Conservation (phyloP, 2,113 vertebrate species). For the Australoheros scitulus region DNA sequence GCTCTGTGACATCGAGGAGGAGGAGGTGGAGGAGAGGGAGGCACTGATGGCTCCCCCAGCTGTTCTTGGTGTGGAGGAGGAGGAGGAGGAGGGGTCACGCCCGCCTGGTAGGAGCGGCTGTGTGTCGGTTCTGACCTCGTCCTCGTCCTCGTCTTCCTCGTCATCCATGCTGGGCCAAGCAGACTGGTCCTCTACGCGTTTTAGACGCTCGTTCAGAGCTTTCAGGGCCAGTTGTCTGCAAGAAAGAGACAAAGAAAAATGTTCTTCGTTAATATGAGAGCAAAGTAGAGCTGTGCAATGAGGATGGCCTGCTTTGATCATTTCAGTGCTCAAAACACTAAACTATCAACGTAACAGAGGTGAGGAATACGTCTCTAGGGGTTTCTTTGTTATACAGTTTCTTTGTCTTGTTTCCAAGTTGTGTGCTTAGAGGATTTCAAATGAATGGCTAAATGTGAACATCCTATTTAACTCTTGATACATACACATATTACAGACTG, state of each 20-base stretch:
- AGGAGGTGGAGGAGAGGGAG: constrained; percentile 59
- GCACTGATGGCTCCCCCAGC: constrained; percentile 54
- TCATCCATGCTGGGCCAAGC: constrained; percentile 99
- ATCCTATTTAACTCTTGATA: neutral
- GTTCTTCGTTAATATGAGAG: neutral
- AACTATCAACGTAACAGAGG: neutral
- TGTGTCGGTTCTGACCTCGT: constrained; percentile 84
- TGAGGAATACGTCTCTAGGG: neutral
- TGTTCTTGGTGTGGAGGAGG: constrained; percentile 55
- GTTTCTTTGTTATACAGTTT: neutral
- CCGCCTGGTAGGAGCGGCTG: constrained; percentile 74
- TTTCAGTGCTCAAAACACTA: neutral
- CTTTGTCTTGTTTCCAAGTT: no score
- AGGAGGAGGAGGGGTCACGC: constrained; percentile 55
- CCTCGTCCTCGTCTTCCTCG: constrained; percentile 88
- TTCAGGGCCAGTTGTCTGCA: constrained; percentile 95
- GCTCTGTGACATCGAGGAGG: constrained; percentile 49
- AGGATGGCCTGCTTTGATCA: neutral
- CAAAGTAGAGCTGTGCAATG: neutral
- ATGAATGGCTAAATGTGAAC: no score
- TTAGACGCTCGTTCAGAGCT: constrained; percentile 95
- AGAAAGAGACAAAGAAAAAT: neutral
- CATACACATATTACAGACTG: neutral
- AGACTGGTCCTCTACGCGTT: constrained; percentile 93
- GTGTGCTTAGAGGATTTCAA: no score